phyloP scores from a whole-genome alignment of 2,888 invertebrate genomes.

The Zelleria hepariella region DNA sequence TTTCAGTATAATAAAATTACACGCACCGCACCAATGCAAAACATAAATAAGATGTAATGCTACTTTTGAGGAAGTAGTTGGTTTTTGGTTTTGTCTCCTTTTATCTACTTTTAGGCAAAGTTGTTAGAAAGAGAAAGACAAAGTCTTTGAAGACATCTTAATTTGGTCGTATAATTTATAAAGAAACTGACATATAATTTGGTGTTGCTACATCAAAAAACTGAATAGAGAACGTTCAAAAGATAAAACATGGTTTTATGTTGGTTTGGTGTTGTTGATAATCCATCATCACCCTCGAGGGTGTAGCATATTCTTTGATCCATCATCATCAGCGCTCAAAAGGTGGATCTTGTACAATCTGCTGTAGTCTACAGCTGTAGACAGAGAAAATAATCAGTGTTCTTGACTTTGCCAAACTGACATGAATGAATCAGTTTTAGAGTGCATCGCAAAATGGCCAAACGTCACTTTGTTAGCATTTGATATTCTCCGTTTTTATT shows the following conservation, averaged over 20 bases:
- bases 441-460: background rate
- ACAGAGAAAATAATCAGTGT: no score
- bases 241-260: no score
- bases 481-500: background rate
- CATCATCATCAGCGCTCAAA: no score
- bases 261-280: no score
- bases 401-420: no score
- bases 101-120: background rate
- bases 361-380: no score
- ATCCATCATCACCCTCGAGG: no score
- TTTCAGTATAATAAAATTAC: background rate
- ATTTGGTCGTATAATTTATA: background rate
- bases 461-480: slow-evolving; percentile 6
- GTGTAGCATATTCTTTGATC: no score
- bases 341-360: no score
- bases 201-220: background rate
- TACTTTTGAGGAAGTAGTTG: background rate
- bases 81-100: background rate
- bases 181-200: background rate
- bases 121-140: background rate
- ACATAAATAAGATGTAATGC: slow-evolving; percentile 1
- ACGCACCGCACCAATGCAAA: background rate
- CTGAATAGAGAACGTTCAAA: no score
- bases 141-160: background rate
- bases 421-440: no score